Percentiles rank a stretch among this genome's conserved stretches.
These are phyloP conservation scores for Diglossa cyanea DNA, from an alignment of 2,797 vertebrate species.

Conservation along the genomic window DNA sequence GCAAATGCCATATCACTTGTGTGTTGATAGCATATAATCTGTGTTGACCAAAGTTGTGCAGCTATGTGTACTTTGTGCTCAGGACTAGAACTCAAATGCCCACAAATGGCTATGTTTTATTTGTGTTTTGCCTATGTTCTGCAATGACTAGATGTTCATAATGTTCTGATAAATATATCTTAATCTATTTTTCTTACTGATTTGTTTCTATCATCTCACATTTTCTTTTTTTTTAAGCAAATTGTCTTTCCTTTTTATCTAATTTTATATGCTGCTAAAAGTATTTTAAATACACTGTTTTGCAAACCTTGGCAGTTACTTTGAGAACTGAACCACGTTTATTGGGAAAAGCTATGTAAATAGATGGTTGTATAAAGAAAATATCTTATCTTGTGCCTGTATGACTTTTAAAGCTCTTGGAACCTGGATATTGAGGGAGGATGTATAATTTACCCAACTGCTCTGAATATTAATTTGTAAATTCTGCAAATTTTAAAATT, in stretches of 20 bases:
- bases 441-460: constrained; percentile 74
- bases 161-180: constrained; percentile 60
- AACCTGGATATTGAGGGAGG: constrained; percentile 68
- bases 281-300: constrained; percentile 77
- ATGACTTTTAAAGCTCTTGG: constrained; percentile 75
- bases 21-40: constrained; percentile 59
- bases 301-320: constrained; percentile 69
- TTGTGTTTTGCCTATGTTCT: constrained; percentile 68
- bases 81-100: constrained; percentile 69
- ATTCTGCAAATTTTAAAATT: constrained; percentile 72
- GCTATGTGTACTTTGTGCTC: constrained; percentile 69
- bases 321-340: constrained; percentile 64
- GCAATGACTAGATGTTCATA: constrained; percentile 58
- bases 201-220: constrained; percentile 69
- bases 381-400: constrained; percentile 78
- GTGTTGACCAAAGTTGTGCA: constrained; percentile 79
- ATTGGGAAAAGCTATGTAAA: constrained; percentile 78
- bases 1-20: constrained; percentile 47
- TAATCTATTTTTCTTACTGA: constrained; percentile 75
- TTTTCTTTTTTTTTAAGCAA: constrained; percentile 70
- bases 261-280: constrained; percentile 82
- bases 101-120: constrained; percentile 37
- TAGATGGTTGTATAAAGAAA: constrained; percentile 77
- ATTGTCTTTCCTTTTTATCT: constrained; percentile 72
- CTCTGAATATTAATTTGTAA: constrained; percentile 80